Percentiles rank a stretch among this genome's conserved stretches.
Conservation (phyloP, 2,888 invertebrate species). For the Crossocerus cetratus region DNA sequence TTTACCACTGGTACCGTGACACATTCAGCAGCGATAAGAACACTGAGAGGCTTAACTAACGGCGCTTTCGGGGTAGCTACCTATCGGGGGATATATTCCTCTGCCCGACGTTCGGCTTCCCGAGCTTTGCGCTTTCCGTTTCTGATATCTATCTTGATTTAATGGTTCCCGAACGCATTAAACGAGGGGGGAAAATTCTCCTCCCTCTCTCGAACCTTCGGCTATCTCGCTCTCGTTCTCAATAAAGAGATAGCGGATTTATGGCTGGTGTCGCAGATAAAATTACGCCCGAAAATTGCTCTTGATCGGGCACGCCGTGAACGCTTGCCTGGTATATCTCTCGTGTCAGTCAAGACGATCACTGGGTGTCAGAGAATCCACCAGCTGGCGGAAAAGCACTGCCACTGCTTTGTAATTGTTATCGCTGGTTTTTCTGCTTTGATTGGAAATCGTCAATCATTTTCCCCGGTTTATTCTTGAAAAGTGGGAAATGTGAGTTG, state of each 20-base stretch:
- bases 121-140: slow-evolving; percentile 1
- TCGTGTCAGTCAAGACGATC: too few species aligned
- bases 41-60: slow-evolving; percentile 5
- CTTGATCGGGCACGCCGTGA: neutral
- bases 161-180: neutral
- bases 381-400: too few species aligned
- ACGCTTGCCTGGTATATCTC: too few species aligned
- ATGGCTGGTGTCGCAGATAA: neutral
- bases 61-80: neutral
- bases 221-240: neutral
- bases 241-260: neutral
- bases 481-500: too few species aligned
- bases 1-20: neutral
- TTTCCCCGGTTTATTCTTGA: too few species aligned
- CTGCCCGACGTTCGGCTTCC: neutral
- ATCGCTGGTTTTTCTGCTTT: too few species aligned
- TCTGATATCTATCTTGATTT: neutral
- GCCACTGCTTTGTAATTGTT: too few species aligned
- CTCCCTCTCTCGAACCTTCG: too few species aligned
- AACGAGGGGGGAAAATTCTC: neutral
- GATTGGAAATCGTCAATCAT: too few species aligned
- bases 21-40: neutral
- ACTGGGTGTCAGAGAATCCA: too few species aligned
- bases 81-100: neutral
- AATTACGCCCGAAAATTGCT: neutral